These are phyloP conservation scores for Furcifer pardalis DNA, from an alignment of 2,797 vertebrate species.

Conservation along the genomic window DNA sequence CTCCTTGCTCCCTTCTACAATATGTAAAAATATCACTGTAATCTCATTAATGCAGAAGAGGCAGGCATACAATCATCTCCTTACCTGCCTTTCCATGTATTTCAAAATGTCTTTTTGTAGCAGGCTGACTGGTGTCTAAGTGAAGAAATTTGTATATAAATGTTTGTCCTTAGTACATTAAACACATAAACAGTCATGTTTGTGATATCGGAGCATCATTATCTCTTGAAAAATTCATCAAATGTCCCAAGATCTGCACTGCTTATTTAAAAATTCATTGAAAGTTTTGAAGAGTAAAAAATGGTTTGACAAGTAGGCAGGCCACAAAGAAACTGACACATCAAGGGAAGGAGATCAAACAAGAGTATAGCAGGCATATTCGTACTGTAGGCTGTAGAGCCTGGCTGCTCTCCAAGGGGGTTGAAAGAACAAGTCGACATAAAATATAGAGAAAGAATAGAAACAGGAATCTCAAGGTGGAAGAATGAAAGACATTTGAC, in stretches of 20 bases:
- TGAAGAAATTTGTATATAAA: constrained; percentile 67
- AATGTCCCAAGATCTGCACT: constrained; percentile 63
- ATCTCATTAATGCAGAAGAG: constrained; percentile 36
- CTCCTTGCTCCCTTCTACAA: not conserved
- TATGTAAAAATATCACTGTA: constrained; percentile 15
- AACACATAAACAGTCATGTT: constrained; percentile 58
- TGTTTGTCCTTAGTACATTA: constrained; percentile 67
- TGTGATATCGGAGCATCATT: constrained; percentile 67
- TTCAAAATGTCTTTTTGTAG: constrained; percentile 53
- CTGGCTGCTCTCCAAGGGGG: constrained; percentile 73
- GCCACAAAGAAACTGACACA: constrained; percentile 77
- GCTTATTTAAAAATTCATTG: constrained; percentile 76
- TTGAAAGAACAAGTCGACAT: constrained; percentile 76
- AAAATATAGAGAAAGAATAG: constrained; percentile 75
- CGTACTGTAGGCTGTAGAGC: constrained; percentile 64
- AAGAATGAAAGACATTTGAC: constrained; percentile 75
- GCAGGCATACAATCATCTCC: constrained; percentile 31
- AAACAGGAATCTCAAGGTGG: constrained; percentile 72
- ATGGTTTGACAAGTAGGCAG: constrained; percentile 76
- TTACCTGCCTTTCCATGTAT: constrained; percentile 33
- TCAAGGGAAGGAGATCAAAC: constrained; percentile 80
- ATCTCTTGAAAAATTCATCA: constrained; percentile 75
- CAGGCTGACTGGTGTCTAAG: constrained; percentile 29
- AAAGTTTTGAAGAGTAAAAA: constrained; percentile 78
- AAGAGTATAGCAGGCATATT: constrained; percentile 67